phyloP scores from a whole-genome alignment of 2,113 vertebrate species.

The Myanophis thanlyinensis region DNA sequence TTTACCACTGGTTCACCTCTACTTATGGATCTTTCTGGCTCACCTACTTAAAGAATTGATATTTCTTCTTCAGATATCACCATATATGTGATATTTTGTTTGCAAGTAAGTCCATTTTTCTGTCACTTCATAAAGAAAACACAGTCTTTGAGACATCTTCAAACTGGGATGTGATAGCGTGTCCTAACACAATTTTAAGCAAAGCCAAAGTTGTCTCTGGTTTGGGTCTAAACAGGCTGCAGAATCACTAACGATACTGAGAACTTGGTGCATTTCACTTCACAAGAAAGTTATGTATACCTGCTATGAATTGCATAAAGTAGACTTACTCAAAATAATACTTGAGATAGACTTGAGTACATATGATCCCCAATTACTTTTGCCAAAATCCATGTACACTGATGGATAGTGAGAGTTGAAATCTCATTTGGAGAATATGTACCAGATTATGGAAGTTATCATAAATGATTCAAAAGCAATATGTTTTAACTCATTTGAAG shows the following conservation, averaged over 20 bases:
- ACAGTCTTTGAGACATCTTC: conserved; percentile 49
- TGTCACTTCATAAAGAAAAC: conserved; percentile 60
- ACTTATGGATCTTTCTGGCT: background rate
- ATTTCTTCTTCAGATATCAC: conserved; percentile 38
- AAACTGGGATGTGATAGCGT: conserved; percentile 45
- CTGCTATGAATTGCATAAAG: conserved; percentile 13
- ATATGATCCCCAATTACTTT: background rate
- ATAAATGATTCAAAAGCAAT: background rate
- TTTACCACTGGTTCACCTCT: too few relatives aligned
- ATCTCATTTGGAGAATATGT: background rate
- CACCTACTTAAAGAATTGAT: conserved; percentile 31
- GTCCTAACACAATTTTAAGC: conserved; percentile 54
- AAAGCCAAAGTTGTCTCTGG: conserved; percentile 60
- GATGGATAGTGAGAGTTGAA: background rate
- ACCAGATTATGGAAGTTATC: background rate
- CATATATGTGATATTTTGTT: conserved; percentile 41
- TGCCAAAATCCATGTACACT: background rate
- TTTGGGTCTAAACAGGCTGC: conserved; percentile 48
- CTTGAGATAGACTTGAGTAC: background rate
- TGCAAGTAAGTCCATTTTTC: conserved; percentile 62
- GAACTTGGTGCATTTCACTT: conserved; percentile 27
- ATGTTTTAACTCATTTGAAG: conserved; percentile 1
- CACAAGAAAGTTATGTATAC: conserved; percentile 18
- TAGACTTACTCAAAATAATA: background rate
- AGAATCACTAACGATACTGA: conserved; percentile 56